phyloP scores from a whole-genome alignment of 2,113 vertebrate genomes.

The Chaenocephalus aceratus region DNA sequence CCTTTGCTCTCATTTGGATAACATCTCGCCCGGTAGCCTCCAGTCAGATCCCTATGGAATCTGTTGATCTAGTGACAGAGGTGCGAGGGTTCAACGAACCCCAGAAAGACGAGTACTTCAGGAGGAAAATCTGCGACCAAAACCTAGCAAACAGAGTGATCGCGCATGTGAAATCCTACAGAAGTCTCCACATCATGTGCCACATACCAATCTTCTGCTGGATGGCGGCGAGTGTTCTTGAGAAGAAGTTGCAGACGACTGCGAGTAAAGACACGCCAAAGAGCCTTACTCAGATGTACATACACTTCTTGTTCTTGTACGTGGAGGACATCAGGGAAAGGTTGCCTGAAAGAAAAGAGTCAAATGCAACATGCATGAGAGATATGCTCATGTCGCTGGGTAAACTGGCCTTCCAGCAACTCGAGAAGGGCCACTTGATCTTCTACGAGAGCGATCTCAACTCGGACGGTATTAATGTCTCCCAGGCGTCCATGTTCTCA shows the following conservation, averaged over 20 bases:
- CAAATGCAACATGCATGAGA: slow-evolving; percentile 31
- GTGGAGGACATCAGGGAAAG: slow-evolving; percentile 51
- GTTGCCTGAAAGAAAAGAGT: slow-evolving; percentile 28
- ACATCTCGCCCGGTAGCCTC: slow-evolving; percentile 68
- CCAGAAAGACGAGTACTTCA: slow-evolving; percentile 76
- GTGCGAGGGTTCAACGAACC: slow-evolving; percentile 72
- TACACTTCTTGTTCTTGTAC: slow-evolving; percentile 62
- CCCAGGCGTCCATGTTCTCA: slow-evolving; percentile 62
- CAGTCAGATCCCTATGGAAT: slow-evolving; percentile 58
- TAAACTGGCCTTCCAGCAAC: slow-evolving; percentile 69
- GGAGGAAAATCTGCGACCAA: slow-evolving; percentile 46
- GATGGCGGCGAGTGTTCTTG: slow-evolving; percentile 65
- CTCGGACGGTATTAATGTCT: slow-evolving; percentile 42
- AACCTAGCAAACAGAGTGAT: slow-evolving; percentile 55
- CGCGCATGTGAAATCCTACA: slow-evolving; percentile 67
- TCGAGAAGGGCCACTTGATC: slow-evolving; percentile 65
- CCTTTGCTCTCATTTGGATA: slow-evolving; percentile 62
- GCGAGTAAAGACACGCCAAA: slow-evolving; percentile 55
- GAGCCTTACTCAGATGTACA: slow-evolving; percentile 77
- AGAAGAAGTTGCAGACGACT: slow-evolving; percentile 25
- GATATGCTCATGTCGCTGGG: slow-evolving; percentile 59
- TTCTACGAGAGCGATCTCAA: slow-evolving; percentile 72
- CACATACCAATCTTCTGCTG: slow-evolving; percentile 78
- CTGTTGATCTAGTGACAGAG: slow-evolving; percentile 67
- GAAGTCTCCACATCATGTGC: slow-evolving; percentile 79